Evolutionary conservation across 2,888 invertebrate genomes (phyloP).

Genomic region (Eupithecia pulchellata): DNA sequence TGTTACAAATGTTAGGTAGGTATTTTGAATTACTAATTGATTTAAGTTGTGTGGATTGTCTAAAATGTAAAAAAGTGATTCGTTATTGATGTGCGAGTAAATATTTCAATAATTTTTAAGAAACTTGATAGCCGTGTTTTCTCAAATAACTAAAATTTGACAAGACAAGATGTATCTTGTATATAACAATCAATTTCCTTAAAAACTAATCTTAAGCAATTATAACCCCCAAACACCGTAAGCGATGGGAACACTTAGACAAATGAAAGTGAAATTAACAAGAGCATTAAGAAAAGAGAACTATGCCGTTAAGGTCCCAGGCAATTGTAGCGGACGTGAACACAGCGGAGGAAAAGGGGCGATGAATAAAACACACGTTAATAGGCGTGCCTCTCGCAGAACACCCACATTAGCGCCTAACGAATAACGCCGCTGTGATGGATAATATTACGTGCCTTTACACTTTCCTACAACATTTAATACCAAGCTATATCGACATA

Average conservation of each 20-base stretch:
- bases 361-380: conserved; percentile 79
- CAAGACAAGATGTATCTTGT: neutral
- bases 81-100: too few relatives aligned
- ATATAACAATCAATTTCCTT: neutral
- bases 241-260: conserved; percentile 60
- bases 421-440: conserved; percentile 74
- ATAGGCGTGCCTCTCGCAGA: conserved; percentile 69
- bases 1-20: neutral
- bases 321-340: conserved; percentile 66
- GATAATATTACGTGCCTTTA: conserved; percentile 70
- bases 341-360: conserved; percentile 67
- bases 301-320: conserved; percentile 68
- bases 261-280: conserved; percentile 70
- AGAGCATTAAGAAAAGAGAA: conserved; percentile 69
- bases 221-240: conserved; percentile 5
- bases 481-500: conserved; percentile 80
- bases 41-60: too few relatives aligned
- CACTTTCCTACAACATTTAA: conserved; percentile 60
- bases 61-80: neutral
- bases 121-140: neutral
- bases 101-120: too few relatives aligned
- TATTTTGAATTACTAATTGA: too few relatives aligned
- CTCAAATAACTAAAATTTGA: neutral
- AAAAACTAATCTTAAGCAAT: conserved; percentile 2
- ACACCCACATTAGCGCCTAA: conserved; percentile 75